Percentiles rank a stretch among this genome's conserved stretches.
phyloP scores from a whole-genome alignment of 2,113 vertebrate genomes.

The Solenodon paradoxus region DNA sequence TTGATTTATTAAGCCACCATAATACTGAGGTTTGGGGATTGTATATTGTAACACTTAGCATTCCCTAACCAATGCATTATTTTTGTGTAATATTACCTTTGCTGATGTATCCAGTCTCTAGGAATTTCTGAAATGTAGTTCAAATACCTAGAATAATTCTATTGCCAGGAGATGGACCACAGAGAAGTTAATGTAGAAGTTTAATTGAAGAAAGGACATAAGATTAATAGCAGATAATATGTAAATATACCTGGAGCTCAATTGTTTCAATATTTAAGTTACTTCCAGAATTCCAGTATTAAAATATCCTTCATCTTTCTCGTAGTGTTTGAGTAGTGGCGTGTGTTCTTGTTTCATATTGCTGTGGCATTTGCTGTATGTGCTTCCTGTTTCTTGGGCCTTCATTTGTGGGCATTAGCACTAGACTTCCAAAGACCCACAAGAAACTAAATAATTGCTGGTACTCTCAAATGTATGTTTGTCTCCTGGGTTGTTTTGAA shows the following conservation, averaged over 20 bases:
- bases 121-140: neutral
- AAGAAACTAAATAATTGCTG: neutral
- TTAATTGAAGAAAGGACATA: neutral
- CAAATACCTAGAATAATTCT: neutral
- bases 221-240: neutral
- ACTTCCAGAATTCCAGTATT: neutral
- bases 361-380: neutral
- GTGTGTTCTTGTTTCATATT: neutral
- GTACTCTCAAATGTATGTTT: neutral
- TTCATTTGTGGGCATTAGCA: neutral
- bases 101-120: neutral
- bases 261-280: neutral
- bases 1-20: neutral
- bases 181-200: neutral
- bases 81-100: neutral
- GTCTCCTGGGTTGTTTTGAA: constrained; percentile 20
- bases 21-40: neutral
- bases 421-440: neutral
- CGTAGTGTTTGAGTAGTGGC: neutral
- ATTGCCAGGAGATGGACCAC: neutral
- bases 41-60: neutral
- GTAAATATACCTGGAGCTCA: neutral
- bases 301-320: neutral
- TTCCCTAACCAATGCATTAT: neutral
- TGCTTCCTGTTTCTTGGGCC: neutral